A percentile compares a stretch with the other conserved stretches of the same genome.
Conservation (phyloP, 2,113 vertebrate genomes). For the Epinephelus lanceolatus region DNA sequence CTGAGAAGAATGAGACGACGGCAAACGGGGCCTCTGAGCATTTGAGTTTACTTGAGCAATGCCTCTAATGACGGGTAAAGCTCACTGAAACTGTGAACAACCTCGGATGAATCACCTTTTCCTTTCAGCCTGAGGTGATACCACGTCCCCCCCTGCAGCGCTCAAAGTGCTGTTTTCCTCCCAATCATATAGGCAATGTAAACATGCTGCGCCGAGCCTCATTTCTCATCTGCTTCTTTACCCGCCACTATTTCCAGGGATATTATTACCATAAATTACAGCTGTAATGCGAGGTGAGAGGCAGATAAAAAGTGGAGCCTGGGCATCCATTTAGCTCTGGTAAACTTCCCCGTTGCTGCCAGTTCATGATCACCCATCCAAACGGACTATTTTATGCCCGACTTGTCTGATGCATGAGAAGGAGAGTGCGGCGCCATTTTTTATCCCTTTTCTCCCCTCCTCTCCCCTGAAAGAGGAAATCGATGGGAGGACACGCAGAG, state of each 20-base stretch:
- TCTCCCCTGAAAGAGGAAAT: slow-evolving; percentile 52
- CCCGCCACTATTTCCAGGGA: slow-evolving; percentile 41
- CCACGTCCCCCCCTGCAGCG: background rate
- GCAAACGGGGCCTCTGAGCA: slow-evolving; percentile 1
- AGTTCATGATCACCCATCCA: slow-evolving; percentile 83
- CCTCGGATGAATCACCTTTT: slow-evolving; percentile 48
- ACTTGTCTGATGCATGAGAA: slow-evolving; percentile 75
- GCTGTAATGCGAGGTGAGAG: slow-evolving; percentile 57
- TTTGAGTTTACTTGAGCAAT: slow-evolving; percentile 24
- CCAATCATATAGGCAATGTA: slow-evolving; percentile 42
- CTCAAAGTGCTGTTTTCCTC: slow-evolving; percentile 13
- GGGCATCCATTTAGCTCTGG: slow-evolving; percentile 68
- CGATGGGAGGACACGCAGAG: slow-evolving; percentile 58
- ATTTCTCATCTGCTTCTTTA: slow-evolving; percentile 58
- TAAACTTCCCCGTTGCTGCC: slow-evolving; percentile 62
- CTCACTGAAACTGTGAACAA: slow-evolving; percentile 45
- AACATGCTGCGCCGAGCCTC: slow-evolving; percentile 30
- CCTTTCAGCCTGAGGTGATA: slow-evolving; percentile 26
- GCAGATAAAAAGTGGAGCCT: slow-evolving; percentile 55
- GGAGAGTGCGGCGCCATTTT: slow-evolving; percentile 48
- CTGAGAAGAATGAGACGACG: background rate
- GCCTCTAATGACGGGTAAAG: slow-evolving; percentile 35
- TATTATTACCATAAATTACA: slow-evolving; percentile 77
- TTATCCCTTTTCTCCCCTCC: slow-evolving; percentile 42
- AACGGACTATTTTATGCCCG: slow-evolving; percentile 75